Evolutionary conservation across 2,113 vertebrate species (phyloP), one percentile per base, ranked within the genome.

Genomic region (Ictidomys tridecemlineatus): DNA sequence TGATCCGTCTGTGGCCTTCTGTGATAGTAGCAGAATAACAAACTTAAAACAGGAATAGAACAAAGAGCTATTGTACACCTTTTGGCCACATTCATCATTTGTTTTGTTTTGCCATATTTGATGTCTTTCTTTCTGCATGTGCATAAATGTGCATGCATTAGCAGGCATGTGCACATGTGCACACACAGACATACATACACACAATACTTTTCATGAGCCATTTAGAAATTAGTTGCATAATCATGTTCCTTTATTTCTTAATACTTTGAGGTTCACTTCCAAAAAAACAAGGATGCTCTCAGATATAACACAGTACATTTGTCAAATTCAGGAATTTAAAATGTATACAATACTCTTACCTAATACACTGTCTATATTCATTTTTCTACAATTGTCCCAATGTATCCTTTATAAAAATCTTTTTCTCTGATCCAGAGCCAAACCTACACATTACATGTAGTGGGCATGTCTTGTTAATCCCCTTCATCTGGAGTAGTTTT

Each of bases 281-380:
- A 61, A 69, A 72, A 72, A 10, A 77, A 76, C 42, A 93, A 95
- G 28, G 39, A 77, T 45, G 28, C 63, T 56, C 56, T 93, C 85
- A 72, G 39, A 53, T 39, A 39, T 58, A 83, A 51, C 18, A 83
- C 17, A 89, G 53, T 58, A 45, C 4, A 74, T 42, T 85, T 51
- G 53, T 58, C 28, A 93, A 94, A 78, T 67, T 34, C 77, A 91
- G 48, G 48, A 95, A 77, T 39, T 48, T 72, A 65, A 76, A 32
- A 95, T 45, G 89, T 51, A 82, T 30, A 14, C 26, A 92, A 67
- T 17, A n/a, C 5, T 85, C 65, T 56, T 82, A 87, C 63, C 48
- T 74, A 74, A 82, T 32, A 45, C 26, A 89, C 2, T 76, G 3
- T 56, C 58, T 80, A 48, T 17, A 48, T 83, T 51, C 8, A 69